A percentile compares a stretch with the other conserved stretches of the same genome.
Conservation (phyloP, 1,140 invertebrate species). For the Calycopis cecrops region DNA sequence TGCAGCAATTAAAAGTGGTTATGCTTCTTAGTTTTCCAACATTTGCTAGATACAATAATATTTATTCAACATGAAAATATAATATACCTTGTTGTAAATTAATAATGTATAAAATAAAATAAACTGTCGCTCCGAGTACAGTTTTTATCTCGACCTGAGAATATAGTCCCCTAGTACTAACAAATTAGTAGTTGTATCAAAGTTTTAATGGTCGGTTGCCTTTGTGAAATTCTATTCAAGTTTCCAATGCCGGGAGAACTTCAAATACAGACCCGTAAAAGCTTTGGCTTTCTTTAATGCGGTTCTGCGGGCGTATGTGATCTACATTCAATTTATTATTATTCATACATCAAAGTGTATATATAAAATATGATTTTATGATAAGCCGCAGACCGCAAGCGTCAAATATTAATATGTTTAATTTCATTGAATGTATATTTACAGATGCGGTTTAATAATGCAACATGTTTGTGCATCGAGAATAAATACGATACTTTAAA, state of each 20-base stretch:
- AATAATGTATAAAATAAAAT: too few relatives aligned
- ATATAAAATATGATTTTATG: neutral
- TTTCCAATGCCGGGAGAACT: neutral
- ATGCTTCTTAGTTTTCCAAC: too few relatives aligned
- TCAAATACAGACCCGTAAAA: neutral
- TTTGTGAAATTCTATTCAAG: conserved; percentile 2
- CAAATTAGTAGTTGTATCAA: neutral
- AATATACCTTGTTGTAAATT: too few relatives aligned
- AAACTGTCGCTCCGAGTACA: too few relatives aligned
- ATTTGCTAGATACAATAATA: too few relatives aligned
- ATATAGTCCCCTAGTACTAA: neutral
- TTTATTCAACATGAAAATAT: too few relatives aligned
- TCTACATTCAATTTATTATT: neutral
- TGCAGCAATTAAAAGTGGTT: too few relatives aligned
- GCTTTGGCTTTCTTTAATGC: conserved; percentile 5
- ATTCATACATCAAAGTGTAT: neutral
- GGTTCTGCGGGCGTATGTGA: neutral
- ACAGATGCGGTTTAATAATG: conserved; percentile 35
- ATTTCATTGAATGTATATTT: conserved; percentile 38
- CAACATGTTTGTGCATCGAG: conserved; percentile 7
- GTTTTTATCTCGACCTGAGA: too few relatives aligned
- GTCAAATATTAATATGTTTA: conserved; percentile 40
- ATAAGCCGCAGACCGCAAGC: neutral
- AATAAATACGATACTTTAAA: conserved; percentile 7
- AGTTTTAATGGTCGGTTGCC: neutral